phyloP scores from a whole-genome alignment of 92 coral and sea anemone genomes.

The Muricea muricata region DNA sequence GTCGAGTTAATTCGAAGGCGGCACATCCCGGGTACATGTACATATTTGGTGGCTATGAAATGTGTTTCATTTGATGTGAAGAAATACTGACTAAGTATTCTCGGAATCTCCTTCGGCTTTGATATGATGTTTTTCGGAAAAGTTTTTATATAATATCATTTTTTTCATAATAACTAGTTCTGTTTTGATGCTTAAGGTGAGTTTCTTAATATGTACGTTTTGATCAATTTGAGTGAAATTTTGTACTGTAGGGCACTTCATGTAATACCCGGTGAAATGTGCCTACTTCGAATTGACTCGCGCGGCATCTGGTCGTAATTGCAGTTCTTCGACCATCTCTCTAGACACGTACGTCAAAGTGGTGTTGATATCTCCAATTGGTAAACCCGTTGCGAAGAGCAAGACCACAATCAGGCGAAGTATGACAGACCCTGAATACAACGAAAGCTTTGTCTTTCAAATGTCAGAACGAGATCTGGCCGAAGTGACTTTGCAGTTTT shows the following conservation, averaged over 20 bases:
- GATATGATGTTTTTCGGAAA: not conserved
- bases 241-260: not conserved
- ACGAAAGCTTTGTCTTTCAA: conserved; percentile 97
- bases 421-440: conserved; percentile 99
- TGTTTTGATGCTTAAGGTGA: conserved; percentile 3
- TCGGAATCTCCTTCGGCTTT: not conserved
- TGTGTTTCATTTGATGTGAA: not conserved
- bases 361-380: conserved; percentile 91
- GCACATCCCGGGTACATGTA: conserved; percentile 11
- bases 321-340: not conserved
- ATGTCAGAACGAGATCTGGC: conserved; percentile 98
- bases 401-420: conserved; percentile 98
- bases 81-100: not conserved
- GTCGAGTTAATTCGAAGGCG: conserved; percentile 14
- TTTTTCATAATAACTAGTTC: conserved; percentile 2
- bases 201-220: conserved; percentile 10
- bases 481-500: conserved; percentile 87
- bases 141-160: not conserved
- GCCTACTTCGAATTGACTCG: conserved; percentile 6
- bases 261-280: not conserved
- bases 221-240: not conserved
- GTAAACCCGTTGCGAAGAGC: conserved; percentile 97
- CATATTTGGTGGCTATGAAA: too few species aligned
- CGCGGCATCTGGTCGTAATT: not conserved
- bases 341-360: conserved; percentile 99